phyloP scores from a whole-genome alignment of 2,888 invertebrate genomes.

The Thysanoteuthis rhombus region DNA sequence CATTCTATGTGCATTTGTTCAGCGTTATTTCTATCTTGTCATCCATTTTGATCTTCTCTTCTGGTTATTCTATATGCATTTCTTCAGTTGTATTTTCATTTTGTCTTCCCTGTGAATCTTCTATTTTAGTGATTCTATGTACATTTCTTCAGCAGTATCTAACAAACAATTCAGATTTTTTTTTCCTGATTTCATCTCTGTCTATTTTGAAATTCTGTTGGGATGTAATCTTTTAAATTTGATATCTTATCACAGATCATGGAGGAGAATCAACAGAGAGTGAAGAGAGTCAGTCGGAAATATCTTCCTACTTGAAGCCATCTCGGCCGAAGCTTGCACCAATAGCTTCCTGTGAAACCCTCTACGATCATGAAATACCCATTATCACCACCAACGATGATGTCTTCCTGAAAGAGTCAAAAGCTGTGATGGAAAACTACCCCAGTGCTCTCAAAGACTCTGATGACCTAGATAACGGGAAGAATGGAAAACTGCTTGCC shows the following conservation, averaged over 20 bases:
- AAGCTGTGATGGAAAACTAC: slow-evolving; percentile 28
- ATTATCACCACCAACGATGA: slow-evolving; percentile 54
- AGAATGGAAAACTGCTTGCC: slow-evolving; percentile 29
- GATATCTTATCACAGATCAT: slow-evolving; percentile 48
- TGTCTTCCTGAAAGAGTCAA: slow-evolving; percentile 46
- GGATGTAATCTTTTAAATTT: too few species aligned
- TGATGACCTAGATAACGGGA: slow-evolving; percentile 49
- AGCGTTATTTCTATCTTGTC: too few species aligned
- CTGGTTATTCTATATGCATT: too few species aligned
- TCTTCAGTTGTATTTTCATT: too few species aligned
- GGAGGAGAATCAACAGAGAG: slow-evolving; percentile 53
- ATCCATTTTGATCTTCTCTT: too few species aligned
- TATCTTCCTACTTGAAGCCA: slow-evolving; percentile 48
- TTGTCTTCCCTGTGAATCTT: too few species aligned
- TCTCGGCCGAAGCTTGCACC: slow-evolving; percentile 63
- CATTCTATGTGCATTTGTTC: too few species aligned
- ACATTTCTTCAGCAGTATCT: too few species aligned
- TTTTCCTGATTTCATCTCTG: too few species aligned
- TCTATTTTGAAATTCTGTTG: too few species aligned
- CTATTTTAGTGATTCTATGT: too few species aligned
- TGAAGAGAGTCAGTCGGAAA: slow-evolving; percentile 47
- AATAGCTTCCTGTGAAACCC: slow-evolving; percentile 67
- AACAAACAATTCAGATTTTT: too few species aligned
- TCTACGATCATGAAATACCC: slow-evolving; percentile 55
- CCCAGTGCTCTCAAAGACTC: slow-evolving; percentile 36